phyloP scores from a whole-genome alignment of 2,113 vertebrate species.

The Bostrychus sinensis region DNA sequence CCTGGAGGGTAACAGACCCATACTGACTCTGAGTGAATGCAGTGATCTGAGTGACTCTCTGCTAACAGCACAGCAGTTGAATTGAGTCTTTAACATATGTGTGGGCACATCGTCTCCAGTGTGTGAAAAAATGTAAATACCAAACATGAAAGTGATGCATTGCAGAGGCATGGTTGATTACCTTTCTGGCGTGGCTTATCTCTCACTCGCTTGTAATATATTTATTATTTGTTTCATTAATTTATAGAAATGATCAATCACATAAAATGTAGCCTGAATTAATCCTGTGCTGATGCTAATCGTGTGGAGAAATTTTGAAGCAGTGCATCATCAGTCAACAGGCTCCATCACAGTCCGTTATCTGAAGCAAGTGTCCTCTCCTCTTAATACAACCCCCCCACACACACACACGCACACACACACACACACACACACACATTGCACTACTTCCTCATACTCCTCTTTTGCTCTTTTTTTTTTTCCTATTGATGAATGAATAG shows the following conservation, averaged over 20 bases:
- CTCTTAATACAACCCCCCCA: conserved; percentile 51
- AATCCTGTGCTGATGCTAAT: conserved; percentile 68
- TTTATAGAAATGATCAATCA: conserved; percentile 62
- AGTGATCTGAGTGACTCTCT: not conserved
- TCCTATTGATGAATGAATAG: too few relatives aligned
- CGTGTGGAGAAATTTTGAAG: conserved; percentile 61
- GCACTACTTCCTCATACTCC: not conserved
- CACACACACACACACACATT: not conserved
- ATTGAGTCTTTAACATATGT: not conserved
- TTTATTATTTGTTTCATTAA: conserved; percentile 71
- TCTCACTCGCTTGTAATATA: conserved; percentile 64
- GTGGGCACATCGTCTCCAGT: not conserved
- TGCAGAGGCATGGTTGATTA: conserved; percentile 46
- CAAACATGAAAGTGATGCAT: conserved; percentile 65
- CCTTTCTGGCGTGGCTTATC: conserved; percentile 45
- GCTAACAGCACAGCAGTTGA: not conserved
- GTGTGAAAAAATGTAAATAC: conserved; percentile 36
- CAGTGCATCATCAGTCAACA: conserved; percentile 62
- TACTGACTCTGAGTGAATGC: conserved; percentile 6
- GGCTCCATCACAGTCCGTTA: conserved; percentile 54
- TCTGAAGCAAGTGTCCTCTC: conserved; percentile 60
- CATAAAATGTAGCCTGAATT: conserved; percentile 53
- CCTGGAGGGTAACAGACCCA: conserved; percentile 28
- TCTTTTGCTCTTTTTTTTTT: not conserved
- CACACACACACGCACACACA: not conserved